Evolutionary conservation across 2,113 vertebrate species (phyloP).

Genomic region (Girardinichthys multiradiatus): DNA sequence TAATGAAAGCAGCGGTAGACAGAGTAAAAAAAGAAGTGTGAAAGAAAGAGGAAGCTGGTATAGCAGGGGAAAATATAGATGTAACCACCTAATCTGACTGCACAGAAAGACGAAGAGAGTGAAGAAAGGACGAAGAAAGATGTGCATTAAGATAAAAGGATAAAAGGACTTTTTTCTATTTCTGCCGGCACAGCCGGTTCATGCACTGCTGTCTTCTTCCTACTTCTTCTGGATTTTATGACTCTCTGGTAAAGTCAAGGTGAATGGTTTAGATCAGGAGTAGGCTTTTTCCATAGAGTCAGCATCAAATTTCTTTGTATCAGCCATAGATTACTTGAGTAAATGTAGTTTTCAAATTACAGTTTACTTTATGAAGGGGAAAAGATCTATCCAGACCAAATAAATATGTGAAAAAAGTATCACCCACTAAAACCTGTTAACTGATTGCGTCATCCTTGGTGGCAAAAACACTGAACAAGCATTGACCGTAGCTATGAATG

Average conservation of each 20-base stretch:
- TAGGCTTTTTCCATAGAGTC: too few species aligned
- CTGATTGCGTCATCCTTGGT: too few species aligned
- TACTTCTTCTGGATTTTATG: slow-evolving; percentile 11
- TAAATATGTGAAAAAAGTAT: too few species aligned
- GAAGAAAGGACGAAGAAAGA: slow-evolving; percentile 7
- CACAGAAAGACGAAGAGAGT: slow-evolving; percentile 5
- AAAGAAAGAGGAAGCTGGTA: slow-evolving; percentile 18
- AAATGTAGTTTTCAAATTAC: too few species aligned
- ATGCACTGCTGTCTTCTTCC: neutral
- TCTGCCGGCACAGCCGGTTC: slow-evolving; percentile 44
- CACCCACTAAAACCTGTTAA: too few species aligned
- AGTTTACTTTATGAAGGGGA: too few species aligned
- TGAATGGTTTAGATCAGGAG: neutral
- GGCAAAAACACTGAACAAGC: too few species aligned
- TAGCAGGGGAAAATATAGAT: slow-evolving; percentile 15
- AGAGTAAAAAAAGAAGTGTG: slow-evolving; percentile 8
- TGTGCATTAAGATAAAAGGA: neutral
- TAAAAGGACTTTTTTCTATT: neutral
- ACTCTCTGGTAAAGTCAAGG: neutral
- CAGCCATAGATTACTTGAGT: too few species aligned
- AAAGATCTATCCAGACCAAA: too few species aligned
- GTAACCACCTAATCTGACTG: slow-evolving; percentile 52
- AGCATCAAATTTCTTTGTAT: too few species aligned
- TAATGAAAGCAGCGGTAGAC: slow-evolving; percentile 6
- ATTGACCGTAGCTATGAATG: too few species aligned